A percentile compares a stretch with the other conserved stretches of the same genome.
Evolutionary conservation across 2,797 vertebrate genomes (phyloP).

Genomic region (Eptatretus atami): DNA sequence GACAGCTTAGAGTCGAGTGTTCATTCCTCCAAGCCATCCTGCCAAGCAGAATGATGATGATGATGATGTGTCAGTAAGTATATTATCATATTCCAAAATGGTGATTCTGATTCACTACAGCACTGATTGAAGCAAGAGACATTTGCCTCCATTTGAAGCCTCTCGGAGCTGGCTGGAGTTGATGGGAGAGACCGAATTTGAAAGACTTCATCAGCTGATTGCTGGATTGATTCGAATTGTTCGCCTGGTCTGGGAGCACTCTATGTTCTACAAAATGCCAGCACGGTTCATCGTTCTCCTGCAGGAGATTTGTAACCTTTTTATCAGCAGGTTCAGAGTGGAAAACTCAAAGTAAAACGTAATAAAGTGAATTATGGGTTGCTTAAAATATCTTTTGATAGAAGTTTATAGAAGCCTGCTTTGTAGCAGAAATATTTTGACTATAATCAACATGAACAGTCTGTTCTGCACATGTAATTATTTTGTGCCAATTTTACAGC

Average conservation of each 20-base stretch:
- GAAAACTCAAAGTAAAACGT: background rate
- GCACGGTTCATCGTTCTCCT: conserved; percentile 34
- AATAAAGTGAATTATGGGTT: too few relatives aligned
- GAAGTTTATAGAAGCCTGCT: too few relatives aligned
- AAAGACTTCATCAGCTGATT: conserved; percentile 20
- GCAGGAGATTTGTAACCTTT: conserved; percentile 49
- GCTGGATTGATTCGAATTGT: conserved; percentile 34
- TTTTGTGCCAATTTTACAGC: too few relatives aligned
- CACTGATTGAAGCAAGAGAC: conserved; percentile 35
- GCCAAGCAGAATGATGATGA: too few relatives aligned
- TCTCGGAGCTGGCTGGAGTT: conserved; percentile 24
- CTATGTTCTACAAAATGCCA: conserved; percentile 28
- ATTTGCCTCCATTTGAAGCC: conserved; percentile 30
- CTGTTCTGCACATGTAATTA: too few relatives aligned
- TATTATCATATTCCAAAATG: background rate
- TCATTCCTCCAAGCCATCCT: background rate
- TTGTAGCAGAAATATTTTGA: too few relatives aligned
- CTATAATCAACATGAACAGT: too few relatives aligned
- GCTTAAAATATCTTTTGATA: too few relatives aligned
- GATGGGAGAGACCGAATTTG: conserved; percentile 30
- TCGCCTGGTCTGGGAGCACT: conserved; percentile 45
- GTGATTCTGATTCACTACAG: conserved; percentile 14
- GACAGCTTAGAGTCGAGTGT: background rate
- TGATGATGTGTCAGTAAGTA: background rate
- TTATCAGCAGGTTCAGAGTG: conserved; percentile 33